phyloP scores from a whole-genome alignment of 2,113 vertebrate species.

The Ctenodactylus gundi region DNA sequence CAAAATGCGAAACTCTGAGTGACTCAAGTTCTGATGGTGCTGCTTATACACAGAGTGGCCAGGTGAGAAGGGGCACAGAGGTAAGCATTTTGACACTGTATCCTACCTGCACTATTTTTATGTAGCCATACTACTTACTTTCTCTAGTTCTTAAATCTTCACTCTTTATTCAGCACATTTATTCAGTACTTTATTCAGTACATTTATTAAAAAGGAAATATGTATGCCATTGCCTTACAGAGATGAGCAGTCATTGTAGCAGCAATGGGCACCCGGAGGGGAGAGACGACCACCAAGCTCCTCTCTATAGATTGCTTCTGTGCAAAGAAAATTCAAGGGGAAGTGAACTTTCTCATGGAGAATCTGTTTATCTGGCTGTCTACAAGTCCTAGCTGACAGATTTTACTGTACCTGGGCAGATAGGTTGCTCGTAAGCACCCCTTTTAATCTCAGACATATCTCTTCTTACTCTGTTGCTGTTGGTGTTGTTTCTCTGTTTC shows the following conservation, averaged over 20 bases:
- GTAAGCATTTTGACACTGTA: too few relatives aligned
- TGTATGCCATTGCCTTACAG: too few relatives aligned
- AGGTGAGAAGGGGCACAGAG: background rate
- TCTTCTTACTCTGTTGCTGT: background rate
- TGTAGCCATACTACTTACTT: too few relatives aligned
- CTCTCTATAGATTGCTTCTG: background rate
- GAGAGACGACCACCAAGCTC: background rate
- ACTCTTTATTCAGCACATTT: too few relatives aligned
- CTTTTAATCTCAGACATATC: background rate
- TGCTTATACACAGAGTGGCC: accelerated
- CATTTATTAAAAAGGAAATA: too few relatives aligned
- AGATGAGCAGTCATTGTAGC: background rate
- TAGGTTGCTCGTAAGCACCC: background rate
- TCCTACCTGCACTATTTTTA: too few relatives aligned
- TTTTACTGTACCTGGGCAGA: accelerated
- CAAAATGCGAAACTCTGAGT: background rate
- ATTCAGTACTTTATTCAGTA: too few relatives aligned
- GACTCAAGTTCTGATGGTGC: background rate
- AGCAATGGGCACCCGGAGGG: accelerated
- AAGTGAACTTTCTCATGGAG: background rate
- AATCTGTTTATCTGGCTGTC: background rate
- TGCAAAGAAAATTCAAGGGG: too few relatives aligned
- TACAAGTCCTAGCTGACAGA: background rate
- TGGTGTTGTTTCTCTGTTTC: background rate
- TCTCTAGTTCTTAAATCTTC: too few relatives aligned